These are phyloP conservation scores for Aphidius colemani DNA, from an alignment of 2,888 invertebrate genomes.

Conservation along the genomic window DNA sequence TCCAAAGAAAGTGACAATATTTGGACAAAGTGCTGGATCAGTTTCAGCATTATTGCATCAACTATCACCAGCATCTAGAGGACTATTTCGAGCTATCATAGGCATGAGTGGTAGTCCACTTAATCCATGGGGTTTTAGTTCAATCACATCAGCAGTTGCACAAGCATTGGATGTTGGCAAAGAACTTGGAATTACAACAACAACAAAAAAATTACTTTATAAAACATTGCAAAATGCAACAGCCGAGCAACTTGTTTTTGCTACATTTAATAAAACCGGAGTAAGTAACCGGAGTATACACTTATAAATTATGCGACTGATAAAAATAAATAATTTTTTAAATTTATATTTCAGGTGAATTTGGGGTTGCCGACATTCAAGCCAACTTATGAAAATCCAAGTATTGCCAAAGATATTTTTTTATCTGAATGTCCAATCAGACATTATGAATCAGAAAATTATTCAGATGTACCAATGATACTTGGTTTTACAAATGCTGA, in stretches of 20 bases:
- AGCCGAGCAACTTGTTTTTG: neutral
- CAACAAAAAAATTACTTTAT: no score
- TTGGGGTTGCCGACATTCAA: conserved; percentile 52
- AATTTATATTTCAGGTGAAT: no score
- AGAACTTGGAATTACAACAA: neutral
- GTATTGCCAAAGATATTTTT: conserved; percentile 40
- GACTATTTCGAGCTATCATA: neutral
- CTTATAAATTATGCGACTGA: no score
- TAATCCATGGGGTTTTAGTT: neutral
- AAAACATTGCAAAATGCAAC: neutral
- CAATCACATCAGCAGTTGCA: neutral
- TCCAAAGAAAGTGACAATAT: conserved; percentile 62
- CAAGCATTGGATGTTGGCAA: neutral
- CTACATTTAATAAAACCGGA: no score
- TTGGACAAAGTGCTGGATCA: conserved; percentile 64
- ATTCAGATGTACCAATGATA: conserved; percentile 4
- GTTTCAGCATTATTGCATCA: conserved; percentile 40
- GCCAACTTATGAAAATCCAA: conserved; percentile 63
- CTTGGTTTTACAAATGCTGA: conserved; percentile 9
- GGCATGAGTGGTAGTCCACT: neutral
- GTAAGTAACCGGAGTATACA: no score
- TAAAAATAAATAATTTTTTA: no score
- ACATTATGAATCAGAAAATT: conserved; percentile 7
- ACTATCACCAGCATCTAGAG: conserved; percentile 31
- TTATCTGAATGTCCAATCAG: conserved; percentile 7